These are phyloP conservation scores for Campylomormyrus tamandua DNA, from an alignment of 2,113 vertebrate genomes.

Conservation along the genomic window DNA sequence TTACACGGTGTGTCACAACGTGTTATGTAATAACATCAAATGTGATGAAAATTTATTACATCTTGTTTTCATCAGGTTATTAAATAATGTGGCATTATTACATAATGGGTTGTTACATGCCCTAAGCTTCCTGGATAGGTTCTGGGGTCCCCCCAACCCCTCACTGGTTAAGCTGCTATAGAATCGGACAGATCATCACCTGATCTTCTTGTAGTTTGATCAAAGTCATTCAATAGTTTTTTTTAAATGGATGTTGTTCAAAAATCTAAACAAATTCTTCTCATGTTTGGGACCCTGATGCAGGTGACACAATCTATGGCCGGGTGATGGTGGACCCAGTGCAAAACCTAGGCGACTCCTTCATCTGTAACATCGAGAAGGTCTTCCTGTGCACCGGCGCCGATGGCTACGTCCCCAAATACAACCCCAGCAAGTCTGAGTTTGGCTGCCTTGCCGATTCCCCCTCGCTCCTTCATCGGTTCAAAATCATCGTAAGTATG, in stretches of 20 bases:
- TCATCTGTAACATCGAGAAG: constrained; percentile 89
- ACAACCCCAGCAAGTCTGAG: constrained; percentile 74
- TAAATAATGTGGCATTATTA: too few relatives aligned
- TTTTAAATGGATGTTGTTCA: not conserved
- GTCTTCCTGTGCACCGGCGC: constrained; percentile 90
- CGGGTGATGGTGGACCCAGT: constrained; percentile 95
- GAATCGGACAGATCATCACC: not conserved
- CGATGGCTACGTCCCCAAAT: constrained; percentile 92
- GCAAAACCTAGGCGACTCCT: constrained; percentile 89
- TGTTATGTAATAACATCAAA: too few relatives aligned
- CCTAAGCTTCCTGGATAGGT: not conserved
- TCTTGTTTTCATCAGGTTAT: too few relatives aligned
- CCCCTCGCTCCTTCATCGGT: constrained; percentile 77
- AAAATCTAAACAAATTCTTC: not conserved
- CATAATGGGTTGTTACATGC: not conserved
- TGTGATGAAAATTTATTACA: too few relatives aligned
- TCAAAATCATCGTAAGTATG: constrained; percentile 85
- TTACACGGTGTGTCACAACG: too few relatives aligned
- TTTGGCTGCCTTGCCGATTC: constrained; percentile 91
- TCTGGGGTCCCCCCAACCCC: not conserved
- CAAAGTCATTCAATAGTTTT: not conserved
- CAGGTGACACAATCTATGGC: constrained; percentile 81
- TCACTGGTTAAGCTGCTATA: not conserved
- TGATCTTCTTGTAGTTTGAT: not conserved
- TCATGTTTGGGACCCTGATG: not conserved